phyloP scores from a whole-genome alignment of 2,888 invertebrate genomes.

The Philhelius pedissequus region DNA sequence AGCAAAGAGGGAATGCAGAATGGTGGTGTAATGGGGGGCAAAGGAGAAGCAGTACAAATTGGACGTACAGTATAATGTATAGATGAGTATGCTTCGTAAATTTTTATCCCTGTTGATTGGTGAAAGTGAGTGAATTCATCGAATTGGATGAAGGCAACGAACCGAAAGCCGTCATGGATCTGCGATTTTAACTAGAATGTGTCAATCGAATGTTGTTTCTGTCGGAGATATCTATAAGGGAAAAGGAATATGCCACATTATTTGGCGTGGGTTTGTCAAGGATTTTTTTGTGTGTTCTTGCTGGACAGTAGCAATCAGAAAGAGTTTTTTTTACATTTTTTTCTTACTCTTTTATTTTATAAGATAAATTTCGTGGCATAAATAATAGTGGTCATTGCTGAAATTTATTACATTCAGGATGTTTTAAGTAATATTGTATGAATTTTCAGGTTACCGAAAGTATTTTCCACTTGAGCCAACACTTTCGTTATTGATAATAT shows the following conservation, averaged over 20 bases:
- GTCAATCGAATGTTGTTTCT: constrained; percentile 55
- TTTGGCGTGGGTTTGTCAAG: background rate
- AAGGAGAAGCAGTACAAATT: constrained; percentile 29
- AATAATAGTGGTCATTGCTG: too few relatives aligned
- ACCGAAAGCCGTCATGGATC: constrained; percentile 58
- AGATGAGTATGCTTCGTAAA: constrained; percentile 52
- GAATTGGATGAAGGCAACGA: constrained; percentile 63
- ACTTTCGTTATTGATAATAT: too few relatives aligned
- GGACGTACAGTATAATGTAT: too few relatives aligned
- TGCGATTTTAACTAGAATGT: constrained; percentile 66
- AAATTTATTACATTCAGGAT: too few relatives aligned
- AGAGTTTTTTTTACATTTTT: background rate
- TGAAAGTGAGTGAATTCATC: constrained; percentile 66
- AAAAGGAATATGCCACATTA: background rate
- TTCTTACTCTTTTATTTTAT: too few relatives aligned
- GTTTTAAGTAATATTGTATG: too few relatives aligned
- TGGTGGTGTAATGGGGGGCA: too few relatives aligned
- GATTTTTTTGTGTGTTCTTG: background rate
- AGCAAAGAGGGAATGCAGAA: too few relatives aligned
- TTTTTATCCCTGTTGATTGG: constrained; percentile 66
- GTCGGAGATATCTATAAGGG: background rate
- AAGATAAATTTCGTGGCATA: too few relatives aligned
- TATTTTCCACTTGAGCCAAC: too few relatives aligned
- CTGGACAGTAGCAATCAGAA: background rate
- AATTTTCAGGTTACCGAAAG: too few relatives aligned